Evolutionary conservation across 2,888 invertebrate genomes (phyloP).

Genomic region (Protodeltote pygarga): DNA sequence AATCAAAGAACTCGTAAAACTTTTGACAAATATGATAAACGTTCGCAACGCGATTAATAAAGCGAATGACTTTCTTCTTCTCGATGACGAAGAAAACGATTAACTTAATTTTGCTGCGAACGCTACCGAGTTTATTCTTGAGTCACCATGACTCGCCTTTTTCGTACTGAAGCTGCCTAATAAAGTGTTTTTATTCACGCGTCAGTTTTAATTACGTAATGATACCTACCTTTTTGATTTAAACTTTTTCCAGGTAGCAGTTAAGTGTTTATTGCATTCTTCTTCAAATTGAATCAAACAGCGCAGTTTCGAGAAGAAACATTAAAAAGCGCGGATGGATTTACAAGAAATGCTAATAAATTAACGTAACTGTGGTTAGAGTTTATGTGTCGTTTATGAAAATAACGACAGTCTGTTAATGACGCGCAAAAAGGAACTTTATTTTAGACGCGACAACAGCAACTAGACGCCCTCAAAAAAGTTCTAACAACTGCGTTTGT

Average conservation of each 20-base stretch:
- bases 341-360: slow-evolving; percentile 26
- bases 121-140: slow-evolving; percentile 52
- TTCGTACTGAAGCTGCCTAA: slow-evolving; percentile 59
- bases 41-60: slow-evolving; percentile 61
- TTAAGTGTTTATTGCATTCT: slow-evolving; percentile 45
- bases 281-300: slow-evolving; percentile 34
- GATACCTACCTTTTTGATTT: slow-evolving; percentile 59
- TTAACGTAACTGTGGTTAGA: slow-evolving; percentile 9
- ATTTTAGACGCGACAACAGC: slow-evolving; percentile 34
- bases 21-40: slow-evolving; percentile 61
- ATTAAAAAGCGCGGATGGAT: slow-evolving; percentile 19
- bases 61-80: slow-evolving; percentile 58
- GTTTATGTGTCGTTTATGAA: no score
- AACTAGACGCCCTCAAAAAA: slow-evolving; percentile 56
- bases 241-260: slow-evolving; percentile 48
- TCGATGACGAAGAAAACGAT: slow-evolving; percentile 57
- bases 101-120: slow-evolving; percentile 60
- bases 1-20: slow-evolving; percentile 21
- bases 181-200: slow-evolving; percentile 69
- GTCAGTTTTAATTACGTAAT: slow-evolving; percentile 72
- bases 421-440: no score
- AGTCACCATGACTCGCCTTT: slow-evolving; percentile 65
- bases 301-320: slow-evolving; percentile 35
- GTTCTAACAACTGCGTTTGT: slow-evolving; percentile 50
- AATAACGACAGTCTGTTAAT: no score